Evolutionary conservation across 2,888 invertebrate species (phyloP).

Genomic region (Drosophila histrio): DNA sequence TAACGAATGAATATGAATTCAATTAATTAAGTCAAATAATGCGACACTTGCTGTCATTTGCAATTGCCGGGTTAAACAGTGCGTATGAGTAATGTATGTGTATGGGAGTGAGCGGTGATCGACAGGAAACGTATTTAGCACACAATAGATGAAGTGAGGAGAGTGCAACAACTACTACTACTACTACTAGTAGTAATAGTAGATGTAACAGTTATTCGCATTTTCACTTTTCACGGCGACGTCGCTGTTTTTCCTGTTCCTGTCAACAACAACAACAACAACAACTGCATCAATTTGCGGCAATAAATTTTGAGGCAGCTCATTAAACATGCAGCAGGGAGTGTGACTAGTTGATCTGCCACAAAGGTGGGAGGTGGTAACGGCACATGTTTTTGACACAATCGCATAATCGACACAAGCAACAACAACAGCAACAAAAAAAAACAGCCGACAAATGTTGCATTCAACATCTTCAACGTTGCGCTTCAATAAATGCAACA

Average conservation of each 20-base stretch:
- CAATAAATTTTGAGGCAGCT: slow-evolving; percentile 71
- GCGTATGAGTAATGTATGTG: slow-evolving; percentile 73
- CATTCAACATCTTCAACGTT: slow-evolving; percentile 43
- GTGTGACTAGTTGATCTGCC: slow-evolving; percentile 17
- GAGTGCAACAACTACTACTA: no score
- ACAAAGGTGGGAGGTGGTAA: slow-evolving; percentile 27
- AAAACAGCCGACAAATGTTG: slow-evolving; percentile 53
- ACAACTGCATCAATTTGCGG: slow-evolving; percentile 60
- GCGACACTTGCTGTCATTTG: slow-evolving; percentile 27
- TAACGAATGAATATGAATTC: slow-evolving; percentile 46
- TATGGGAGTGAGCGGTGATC: no score
- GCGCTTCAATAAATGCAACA: slow-evolving; percentile 69
- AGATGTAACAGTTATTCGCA: slow-evolving; percentile 62
- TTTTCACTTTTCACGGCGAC: slow-evolving; percentile 64
- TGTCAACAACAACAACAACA: slow-evolving; percentile 50
- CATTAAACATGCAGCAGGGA: slow-evolving; percentile 69
- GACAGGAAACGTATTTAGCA: slow-evolving; percentile 74
- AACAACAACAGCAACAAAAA: slow-evolving; percentile 17
- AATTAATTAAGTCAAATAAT: slow-evolving; percentile 51
- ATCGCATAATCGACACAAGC: slow-evolving; percentile 57
- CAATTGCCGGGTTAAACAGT: slow-evolving; percentile 55
- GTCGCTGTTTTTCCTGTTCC: slow-evolving; percentile 71
- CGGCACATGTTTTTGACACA: slow-evolving; percentile 59
- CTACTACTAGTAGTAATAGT: no score
- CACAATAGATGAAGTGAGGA: slow-evolving; percentile 53